Evolutionary conservation across 2,797 vertebrate species (phyloP).

Genomic region (Sternotherus odoratus): DNA sequence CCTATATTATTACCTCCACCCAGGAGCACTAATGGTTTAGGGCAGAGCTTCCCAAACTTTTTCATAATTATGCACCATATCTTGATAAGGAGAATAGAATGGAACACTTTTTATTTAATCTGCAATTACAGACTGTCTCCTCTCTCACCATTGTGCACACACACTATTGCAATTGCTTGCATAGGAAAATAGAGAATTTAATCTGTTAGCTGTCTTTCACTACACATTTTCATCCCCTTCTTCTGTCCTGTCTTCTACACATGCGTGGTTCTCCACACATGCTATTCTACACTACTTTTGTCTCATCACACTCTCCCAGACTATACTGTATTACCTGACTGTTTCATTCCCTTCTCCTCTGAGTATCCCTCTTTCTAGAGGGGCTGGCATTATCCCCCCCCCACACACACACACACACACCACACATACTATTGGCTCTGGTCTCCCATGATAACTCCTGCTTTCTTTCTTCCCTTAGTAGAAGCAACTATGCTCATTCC

Average conservation of each 20-base stretch:
- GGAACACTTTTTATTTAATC: neutral
- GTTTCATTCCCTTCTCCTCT: neutral
- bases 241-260: neutral
- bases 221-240: neutral
- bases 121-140: neutral
- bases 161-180: neutral
- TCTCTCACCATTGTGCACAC: neutral
- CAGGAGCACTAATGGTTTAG: neutral
- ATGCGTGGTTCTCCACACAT: no score
- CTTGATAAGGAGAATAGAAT: neutral
- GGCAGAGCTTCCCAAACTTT: fast-evolving
- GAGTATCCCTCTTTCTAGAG: fast-evolving
- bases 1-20: neutral
- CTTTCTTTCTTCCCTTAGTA: neutral
- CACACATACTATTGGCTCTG: no score
- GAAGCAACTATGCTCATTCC: neutral
- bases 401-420: no score
- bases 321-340: neutral
- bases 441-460: neutral
- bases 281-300: neutral
- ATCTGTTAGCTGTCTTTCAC: neutral
- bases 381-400: neutral
- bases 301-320: fast-evolving
- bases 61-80: fast-evolving
- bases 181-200: neutral